Evolutionary conservation across 2,113 vertebrate genomes (phyloP), one percentile per base, ranked within the genome.

Genomic region (Arizona elegans): DNA sequence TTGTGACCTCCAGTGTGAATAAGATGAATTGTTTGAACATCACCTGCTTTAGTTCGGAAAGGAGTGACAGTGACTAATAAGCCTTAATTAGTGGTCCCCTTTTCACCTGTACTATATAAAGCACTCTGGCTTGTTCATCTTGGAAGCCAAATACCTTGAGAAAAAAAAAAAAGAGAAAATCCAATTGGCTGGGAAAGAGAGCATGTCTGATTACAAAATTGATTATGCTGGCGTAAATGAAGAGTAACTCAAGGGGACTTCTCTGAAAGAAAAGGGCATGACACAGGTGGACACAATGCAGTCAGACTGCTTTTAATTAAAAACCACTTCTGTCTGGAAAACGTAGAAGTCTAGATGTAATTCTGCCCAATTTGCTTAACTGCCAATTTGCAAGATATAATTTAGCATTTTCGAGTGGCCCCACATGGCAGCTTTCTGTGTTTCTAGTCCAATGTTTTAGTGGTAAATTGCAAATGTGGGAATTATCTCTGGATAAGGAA

Each of bases 21-120:
- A 96, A 97, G 94, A 96, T 89, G 85, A 93, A 95, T 96, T 89
- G 33, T 59, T 94, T 87, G 89, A 89, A 93, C 52, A 10, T 59
- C 86, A 75, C 90, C 93, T 75, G 50, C 95, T 92, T 95, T 92
- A 93, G n/a, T 96, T 95, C 59, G 2, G 90, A 94, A 59, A 95
- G 95, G 95, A 92, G 56, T 91, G 96, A 94, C 95, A 90, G 1
- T 91, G 97, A 97, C 91, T 94, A 95, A 95, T 93, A 91, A 90
- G 52, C 86, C 95, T 96, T 95, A 96, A 97, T 96, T 97, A 97
- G 95, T 92, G 93, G 86, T 91, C 4, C 47, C 93, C 91, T 96
- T 86, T 90, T 96, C 87, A 95, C 96, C 95, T 96, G 94, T n/a
- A 43, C 92, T 87, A 62, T 91, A 0, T 87, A 15, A 89, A 89